These are phyloP conservation scores for Bostrychus sinensis DNA, from an alignment of 2,113 vertebrate species.

Conservation along the genomic window DNA sequence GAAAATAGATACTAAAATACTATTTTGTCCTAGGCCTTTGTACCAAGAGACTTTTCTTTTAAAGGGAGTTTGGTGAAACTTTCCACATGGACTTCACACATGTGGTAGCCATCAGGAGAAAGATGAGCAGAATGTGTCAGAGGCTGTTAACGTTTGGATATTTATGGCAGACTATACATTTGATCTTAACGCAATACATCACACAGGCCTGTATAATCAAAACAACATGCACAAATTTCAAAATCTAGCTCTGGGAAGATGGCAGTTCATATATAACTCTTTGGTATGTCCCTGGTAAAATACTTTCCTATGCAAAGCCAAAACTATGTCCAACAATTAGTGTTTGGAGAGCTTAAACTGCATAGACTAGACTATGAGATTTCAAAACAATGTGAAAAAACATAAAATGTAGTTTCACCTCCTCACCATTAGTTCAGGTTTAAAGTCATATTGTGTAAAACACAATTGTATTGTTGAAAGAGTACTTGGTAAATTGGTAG, in stretches of 20 bases:
- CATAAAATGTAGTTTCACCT: too few relatives aligned
- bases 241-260: constrained; percentile 34
- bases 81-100: constrained; percentile 63
- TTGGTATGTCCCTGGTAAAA: constrained; percentile 51
- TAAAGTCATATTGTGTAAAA: too few relatives aligned
- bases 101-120: constrained; percentile 75
- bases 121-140: constrained; percentile 76
- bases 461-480: too few relatives aligned
- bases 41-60: constrained; percentile 37
- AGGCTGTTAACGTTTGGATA: constrained; percentile 64
- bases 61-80: constrained; percentile 44
- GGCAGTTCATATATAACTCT: constrained; percentile 21
- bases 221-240: constrained; percentile 60
- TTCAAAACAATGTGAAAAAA: background rate
- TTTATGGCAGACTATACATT: constrained; percentile 67
- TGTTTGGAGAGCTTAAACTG: constrained; percentile 8
- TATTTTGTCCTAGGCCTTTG: constrained; percentile 32
- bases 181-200: constrained; percentile 62
- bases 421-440: too few relatives aligned
- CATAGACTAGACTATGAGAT: background rate
- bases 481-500: too few relatives aligned
- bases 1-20: constrained; percentile 22
- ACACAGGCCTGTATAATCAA: constrained; percentile 56
- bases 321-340: constrained; percentile 45
- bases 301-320: constrained; percentile 43